A percentile compares a stretch with the other conserved stretches of the same genome.
Evolutionary conservation across 2,797 vertebrate genomes (phyloP).

Genomic region (Pseudochirops corinnae): DNA sequence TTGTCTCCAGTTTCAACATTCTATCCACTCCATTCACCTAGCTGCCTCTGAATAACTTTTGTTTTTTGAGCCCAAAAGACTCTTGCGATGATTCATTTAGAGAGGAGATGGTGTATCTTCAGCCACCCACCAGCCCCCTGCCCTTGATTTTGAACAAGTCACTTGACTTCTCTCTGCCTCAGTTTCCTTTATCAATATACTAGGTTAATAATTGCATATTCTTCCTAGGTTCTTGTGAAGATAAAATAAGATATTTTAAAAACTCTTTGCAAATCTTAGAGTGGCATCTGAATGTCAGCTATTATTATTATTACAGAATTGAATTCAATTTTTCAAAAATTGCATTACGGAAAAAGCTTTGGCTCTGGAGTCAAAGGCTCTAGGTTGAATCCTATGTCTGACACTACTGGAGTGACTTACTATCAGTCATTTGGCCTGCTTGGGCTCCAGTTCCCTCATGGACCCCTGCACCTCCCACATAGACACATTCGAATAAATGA

Average conservation of each 20-base stretch:
- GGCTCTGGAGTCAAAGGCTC: neutral
- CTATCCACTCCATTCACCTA: neutral
- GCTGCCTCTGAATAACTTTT: neutral
- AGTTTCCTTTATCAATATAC: neutral
- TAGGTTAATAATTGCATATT: neutral
- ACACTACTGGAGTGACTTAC: neutral
- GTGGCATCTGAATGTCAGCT: accelerated
- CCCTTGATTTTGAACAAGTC: neutral
- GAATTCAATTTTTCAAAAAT: neutral
- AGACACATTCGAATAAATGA: neutral
- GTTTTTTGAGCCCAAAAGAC: neutral
- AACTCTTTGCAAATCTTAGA: accelerated
- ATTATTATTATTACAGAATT: neutral
- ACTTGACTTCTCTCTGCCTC: neutral
- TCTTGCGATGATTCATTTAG: neutral
- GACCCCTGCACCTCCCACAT: neutral
- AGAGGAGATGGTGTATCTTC: neutral
- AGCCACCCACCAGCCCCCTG: neutral
- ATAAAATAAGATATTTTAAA: neutral
- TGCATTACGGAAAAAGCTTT: neutral
- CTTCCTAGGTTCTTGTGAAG: neutral
- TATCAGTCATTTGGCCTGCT: neutral
- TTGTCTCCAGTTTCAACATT: neutral
- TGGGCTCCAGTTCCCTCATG: neutral
- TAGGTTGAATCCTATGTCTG: neutral